Evolutionary conservation across 2,797 vertebrate genomes (phyloP).

Genomic region (Pipistrellus pipistrellus): DNA sequence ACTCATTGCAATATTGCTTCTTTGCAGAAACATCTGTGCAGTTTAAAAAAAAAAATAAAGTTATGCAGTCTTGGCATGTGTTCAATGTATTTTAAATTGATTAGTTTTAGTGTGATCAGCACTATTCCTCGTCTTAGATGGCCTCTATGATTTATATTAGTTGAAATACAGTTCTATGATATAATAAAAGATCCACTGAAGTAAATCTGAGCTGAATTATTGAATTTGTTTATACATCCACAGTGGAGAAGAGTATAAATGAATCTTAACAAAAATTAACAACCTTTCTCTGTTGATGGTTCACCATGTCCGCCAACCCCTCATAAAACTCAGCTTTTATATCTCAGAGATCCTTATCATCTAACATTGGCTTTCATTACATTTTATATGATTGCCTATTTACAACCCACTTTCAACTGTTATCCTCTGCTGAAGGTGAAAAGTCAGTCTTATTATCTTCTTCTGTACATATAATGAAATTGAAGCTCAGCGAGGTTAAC

Average conservation of each 20-base stretch:
- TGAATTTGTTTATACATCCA: constrained; percentile 61
- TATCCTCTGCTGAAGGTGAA: constrained; percentile 19
- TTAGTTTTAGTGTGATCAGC: constrained; percentile 62
- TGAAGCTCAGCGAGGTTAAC: constrained; percentile 11
- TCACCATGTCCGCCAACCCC: not conserved
- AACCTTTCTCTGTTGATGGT: constrained; percentile 40
- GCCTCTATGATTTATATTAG: constrained; percentile 45
- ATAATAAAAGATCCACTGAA: constrained; percentile 63
- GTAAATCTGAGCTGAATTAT: constrained; percentile 65
- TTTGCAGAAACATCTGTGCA: constrained; percentile 16
- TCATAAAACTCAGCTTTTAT: constrained; percentile 64
- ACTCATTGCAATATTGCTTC: constrained; percentile 5
- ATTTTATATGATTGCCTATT: constrained; percentile 65
- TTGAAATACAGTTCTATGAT: constrained; percentile 55
- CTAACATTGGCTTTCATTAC: constrained; percentile 61
- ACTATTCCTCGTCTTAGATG: constrained; percentile 3
- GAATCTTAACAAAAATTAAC: constrained; percentile 66
- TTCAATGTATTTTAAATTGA: constrained; percentile 58
- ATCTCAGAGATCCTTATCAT: constrained; percentile 51
- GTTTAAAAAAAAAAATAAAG: constrained; percentile 6
- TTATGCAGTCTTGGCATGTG: not conserved
- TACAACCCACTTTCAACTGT: constrained; percentile 61
- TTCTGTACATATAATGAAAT: constrained; percentile 17
- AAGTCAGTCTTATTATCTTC: constrained; percentile 27
- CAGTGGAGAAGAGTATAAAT: constrained; percentile 26